phyloP scores from a whole-genome alignment of 1,140 invertebrate genomes.

The Tetraneura akinire region DNA sequence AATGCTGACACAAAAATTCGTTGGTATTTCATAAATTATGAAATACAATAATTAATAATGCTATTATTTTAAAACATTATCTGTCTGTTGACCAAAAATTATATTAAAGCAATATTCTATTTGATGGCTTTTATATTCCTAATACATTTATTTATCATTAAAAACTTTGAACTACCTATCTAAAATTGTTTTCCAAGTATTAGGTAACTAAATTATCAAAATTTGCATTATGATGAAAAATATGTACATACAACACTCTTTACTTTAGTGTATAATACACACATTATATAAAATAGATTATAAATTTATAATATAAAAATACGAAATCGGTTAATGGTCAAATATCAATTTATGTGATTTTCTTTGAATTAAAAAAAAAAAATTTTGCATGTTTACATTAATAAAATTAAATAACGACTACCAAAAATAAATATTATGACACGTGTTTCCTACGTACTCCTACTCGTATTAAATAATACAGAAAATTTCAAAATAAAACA shows the following conservation, averaged over 20 bases:
- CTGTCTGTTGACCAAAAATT: not conserved
- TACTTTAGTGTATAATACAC: no score
- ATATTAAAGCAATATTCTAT: slow-evolving; percentile 1
- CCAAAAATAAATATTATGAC: no score
- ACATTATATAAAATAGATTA: no score
- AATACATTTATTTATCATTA: not conserved
- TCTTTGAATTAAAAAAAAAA: not conserved
- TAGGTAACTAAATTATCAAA: slow-evolving; percentile 3
- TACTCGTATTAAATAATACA: no score
- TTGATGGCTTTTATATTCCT: not conserved
- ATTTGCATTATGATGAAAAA: not conserved
- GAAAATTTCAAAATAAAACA: no score
- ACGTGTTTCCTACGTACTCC: no score
- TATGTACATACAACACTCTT: not conserved
- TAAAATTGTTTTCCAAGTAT: not conserved
- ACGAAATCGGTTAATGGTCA: not conserved
- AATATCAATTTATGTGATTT: not conserved
- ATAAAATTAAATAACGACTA: no score
- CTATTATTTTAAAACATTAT: not conserved
- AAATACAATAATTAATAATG: not conserved
- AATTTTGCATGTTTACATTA: no score
- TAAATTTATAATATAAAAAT: no score
- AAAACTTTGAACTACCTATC: slow-evolving; percentile 7
- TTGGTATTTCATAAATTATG: not conserved
- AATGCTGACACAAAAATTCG: not conserved